Base-by-base conservation (phyloP, 2,113 vertebrate species). In the Mionectes macconnelli region DNA sequence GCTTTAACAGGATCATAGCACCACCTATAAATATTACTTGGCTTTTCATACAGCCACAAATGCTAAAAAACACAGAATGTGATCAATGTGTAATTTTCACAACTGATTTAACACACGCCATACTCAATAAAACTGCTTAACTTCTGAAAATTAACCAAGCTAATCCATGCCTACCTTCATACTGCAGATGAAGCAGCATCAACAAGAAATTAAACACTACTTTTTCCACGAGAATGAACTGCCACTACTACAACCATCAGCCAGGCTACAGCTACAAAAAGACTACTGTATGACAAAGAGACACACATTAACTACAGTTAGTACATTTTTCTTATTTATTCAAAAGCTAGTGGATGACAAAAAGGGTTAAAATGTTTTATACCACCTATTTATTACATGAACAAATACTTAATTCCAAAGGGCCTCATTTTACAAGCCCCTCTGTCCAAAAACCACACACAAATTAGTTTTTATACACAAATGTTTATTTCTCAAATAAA, bases 401-500 rank as follows among this genome's bases (percentile, higher is more conserved):
- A 96, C 93, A 97, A 96, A 94, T 78, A 94, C 90, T 96, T 84
- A 95, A 96, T 78, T 78, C 82, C 84, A 94, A 87, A 95, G 81
- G 70, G 96, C 94, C 88, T 93, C 55, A 30, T 93, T 97, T 97
- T 95, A 97, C 96, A 98, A 97, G 95, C 77, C 93, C 85, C 81
- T 93, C 95, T 97, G 92, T 96, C 96, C 97, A 98, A 98, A 98
- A 98, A 98, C 39, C 95, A 96, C 97, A 82, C 93, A 75, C 73
- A 84, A 97, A 96, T 98, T 97, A 96, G 95, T 94, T 98, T 99
- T 99, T 99, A 98, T 99, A 99, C 98, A 99, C 98, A 99, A 99
- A 98, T 91, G 98, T 99, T 99, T 99, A 99, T 99, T 99, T 98
- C 97, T 98, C 98, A 99, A 99, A 99, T 99, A 98, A 98, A 99